Evolutionary conservation across 2,797 vertebrate genomes (phyloP).

Genomic region (Periophthalmus magnuspinnatus): DNA sequence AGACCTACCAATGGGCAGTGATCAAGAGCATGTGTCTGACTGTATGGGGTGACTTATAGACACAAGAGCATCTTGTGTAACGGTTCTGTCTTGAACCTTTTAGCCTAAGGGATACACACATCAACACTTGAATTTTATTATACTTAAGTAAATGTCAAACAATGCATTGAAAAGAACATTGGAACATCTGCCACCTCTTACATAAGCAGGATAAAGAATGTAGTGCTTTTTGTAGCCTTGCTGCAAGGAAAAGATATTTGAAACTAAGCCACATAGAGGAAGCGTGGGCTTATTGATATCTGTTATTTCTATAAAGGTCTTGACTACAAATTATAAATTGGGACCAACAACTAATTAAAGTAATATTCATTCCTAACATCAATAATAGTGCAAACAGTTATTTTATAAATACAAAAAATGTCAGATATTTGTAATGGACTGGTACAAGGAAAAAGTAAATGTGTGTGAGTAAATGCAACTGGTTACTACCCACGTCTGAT

Average conservation of each 20-base stretch:
- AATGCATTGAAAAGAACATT: constrained; percentile 19
- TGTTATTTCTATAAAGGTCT: neutral
- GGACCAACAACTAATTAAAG: too few relatives aligned
- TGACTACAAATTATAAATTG: neutral
- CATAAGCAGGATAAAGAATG: constrained; percentile 20
- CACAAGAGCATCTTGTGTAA: constrained; percentile 36
- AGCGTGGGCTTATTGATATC: too few relatives aligned
- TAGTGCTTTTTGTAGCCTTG: constrained; percentile 12
- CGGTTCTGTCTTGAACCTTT: constrained; percentile 40
- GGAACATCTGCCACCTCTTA: constrained; percentile 32
- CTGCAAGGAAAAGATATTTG: constrained; percentile 8
- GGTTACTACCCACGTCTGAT: neutral
- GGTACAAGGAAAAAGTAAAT: neutral
- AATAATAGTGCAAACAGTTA: too few relatives aligned
- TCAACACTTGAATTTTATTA: constrained; percentile 37
- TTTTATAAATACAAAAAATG: too few relatives aligned
- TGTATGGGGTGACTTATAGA: constrained; percentile 31
- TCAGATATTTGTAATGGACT: too few relatives aligned
- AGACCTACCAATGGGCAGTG: constrained; percentile 15
- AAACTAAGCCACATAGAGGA: neutral
- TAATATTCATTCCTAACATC: too few relatives aligned
- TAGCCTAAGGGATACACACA: constrained; percentile 32
- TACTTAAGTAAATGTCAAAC: constrained; percentile 34
- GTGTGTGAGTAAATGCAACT: neutral
- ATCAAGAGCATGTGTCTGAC: constrained; percentile 26